Conservation (phyloP, 2,888 invertebrate genomes). For the Xanthia togata region DNA sequence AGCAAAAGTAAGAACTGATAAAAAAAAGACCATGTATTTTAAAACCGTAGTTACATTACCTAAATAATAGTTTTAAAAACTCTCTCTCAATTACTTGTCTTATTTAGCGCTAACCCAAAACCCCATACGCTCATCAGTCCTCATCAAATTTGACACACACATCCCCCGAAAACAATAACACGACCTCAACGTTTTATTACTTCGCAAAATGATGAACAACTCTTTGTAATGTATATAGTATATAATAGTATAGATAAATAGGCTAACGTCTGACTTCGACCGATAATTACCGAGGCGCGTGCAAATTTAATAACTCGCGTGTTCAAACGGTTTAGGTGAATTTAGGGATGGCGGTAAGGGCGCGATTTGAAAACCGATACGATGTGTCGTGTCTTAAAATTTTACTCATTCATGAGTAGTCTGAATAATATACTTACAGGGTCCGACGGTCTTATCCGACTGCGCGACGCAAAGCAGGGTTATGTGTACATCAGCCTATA, state of each 20-base stretch:
- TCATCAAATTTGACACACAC: slow-evolving; percentile 46
- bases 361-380: neutral
- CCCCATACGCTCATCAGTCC: slow-evolving; percentile 37
- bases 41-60: neutral
- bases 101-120: neutral
- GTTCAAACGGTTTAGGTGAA: slow-evolving; percentile 67
- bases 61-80: neutral
- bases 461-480: too few species aligned
- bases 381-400: slow-evolving; percentile 21
- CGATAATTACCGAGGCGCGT: slow-evolving; percentile 88
- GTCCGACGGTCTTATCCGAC: too few species aligned
- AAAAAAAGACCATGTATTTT: too few species aligned
- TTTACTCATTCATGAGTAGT: too few species aligned
- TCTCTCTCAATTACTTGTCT: neutral
- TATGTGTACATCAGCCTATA: too few species aligned
- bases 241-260: slow-evolving; percentile 77
- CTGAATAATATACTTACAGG: too few species aligned
- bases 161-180: slow-evolving; percentile 59
- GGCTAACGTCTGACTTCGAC: slow-evolving; percentile 69
- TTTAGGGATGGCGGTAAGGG: slow-evolving; percentile 66
- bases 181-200: slow-evolving; percentile 59
- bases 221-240: slow-evolving; percentile 49
- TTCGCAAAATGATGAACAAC: slow-evolving; percentile 54
- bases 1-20: neutral
- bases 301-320: slow-evolving; percentile 88